Base-by-base conservation (phyloP, 2,888 invertebrate species). In the Cancer borealis region DNA sequence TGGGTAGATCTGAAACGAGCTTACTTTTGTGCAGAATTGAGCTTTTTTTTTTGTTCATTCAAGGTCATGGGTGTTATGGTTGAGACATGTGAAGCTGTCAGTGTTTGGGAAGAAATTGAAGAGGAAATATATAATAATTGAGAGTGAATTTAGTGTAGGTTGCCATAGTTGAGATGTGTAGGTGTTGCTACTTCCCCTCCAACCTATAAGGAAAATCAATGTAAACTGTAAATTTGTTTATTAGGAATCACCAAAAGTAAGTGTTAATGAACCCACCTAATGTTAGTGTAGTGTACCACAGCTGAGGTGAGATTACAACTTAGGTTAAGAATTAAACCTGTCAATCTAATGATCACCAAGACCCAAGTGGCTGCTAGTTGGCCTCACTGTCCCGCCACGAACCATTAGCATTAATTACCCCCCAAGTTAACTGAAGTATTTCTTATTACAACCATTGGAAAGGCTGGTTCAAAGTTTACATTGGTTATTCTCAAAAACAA, bases 1-100 rank as follows among this genome's bases (percentile, higher is more conserved):
- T 84, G 30, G 84, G 39, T 39, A 84, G 84, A 84, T 84, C 84
- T 84, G 84, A 84, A 30, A 39, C n/a, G 39, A 39, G 39, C 84
- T 39, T 84, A 84, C 14, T 84, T 30, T 84, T 84, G 73, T 73
- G 14, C 12, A 39, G 30, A 84, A 79, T 79, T 26, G 26, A 26
- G 79, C 12, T 30, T 79, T 79, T 79, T 26, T 30, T 79, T 10
- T 79, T 30, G 0, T 54, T 12, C 3, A n/a, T 66, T 39, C 3
- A n/a, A 17, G 49, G 60, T 60, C 21, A 60, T 21, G 60, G 84
- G 84, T 12, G 39, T 39, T n/a, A 66, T 5, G 84, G 84, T 17
- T 30, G 79, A 17, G 2, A 79, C n/a, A 79, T 79, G 26, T 26
- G 10, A 30, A 30, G 14, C 30, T 8, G 84, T 84, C 10, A 12